A percentile compares a stretch with the other conserved stretches of the same genome.
Evolutionary conservation across 2,888 invertebrate species (phyloP).

Genomic region (Thysanoteuthis rhombus): DNA sequence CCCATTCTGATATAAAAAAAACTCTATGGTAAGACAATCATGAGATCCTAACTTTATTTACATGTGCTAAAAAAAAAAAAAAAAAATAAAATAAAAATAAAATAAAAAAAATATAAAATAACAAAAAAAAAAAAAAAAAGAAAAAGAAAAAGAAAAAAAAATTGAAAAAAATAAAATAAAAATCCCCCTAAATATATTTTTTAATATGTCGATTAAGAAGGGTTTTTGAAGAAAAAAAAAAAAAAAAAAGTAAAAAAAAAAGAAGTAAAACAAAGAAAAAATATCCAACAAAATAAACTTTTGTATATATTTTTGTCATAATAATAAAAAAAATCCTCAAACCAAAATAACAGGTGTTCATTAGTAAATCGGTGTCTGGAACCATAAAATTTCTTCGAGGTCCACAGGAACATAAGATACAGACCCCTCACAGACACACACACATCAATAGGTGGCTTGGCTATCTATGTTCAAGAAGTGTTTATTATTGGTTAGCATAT

Average conservation of each 20-base stretch:
- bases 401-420: not conserved
- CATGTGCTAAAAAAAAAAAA: not conserved
- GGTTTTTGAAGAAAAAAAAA: too few relatives aligned
- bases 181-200: not conserved
- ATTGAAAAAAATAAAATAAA: not conserved
- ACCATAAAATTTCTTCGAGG: not conserved
- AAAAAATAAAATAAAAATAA: not conserved
- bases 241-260: not conserved
- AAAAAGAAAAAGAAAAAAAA: not conserved
- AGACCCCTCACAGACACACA: not conserved
- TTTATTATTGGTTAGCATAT: not conserved
- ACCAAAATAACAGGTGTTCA: constrained; percentile 12
- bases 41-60: constrained; percentile 28
- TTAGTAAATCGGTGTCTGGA: constrained; percentile 12
- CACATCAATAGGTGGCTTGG: not conserved
- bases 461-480: not conserved
- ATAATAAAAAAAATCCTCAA: not conserved
- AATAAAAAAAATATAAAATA: not conserved
- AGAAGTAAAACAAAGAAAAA: not conserved
- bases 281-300: constrained; percentile 1
- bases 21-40: constrained; percentile 23
- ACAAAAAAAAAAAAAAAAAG: not conserved
- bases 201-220: not conserved
- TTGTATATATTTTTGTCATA: not conserved
- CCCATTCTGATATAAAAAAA: constrained; percentile 22